A percentile compares a stretch with the other conserved stretches of the same genome.
Conservation (phyloP, 2,113 vertebrate genomes). For the rabbit (Oryctolagus cuniculus) region mOryCun1.1 NC_091439.1:20490501-20491000, state of each 20-base stretch:
- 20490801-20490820: accelerated
- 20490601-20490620: slow-evolving; percentile 83
- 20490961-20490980: background rate
- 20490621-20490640: slow-evolving; percentile 72
- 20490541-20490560: slow-evolving; percentile 89
- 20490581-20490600: slow-evolving; percentile 82
- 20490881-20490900: no score
- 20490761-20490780: slow-evolving; percentile 75
- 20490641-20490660: slow-evolving; percentile 82
- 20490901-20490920: no score
- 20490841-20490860: background rate
- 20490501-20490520: slow-evolving; percentile 89
- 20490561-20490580: slow-evolving; percentile 87
- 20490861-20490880: slow-evolving; percentile 68
- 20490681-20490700: slow-evolving; percentile 74
- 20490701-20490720: slow-evolving; percentile 76
- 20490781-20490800: slow-evolving; percentile 45
- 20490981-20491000: background rate
- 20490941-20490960: slow-evolving; percentile 68
- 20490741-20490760: slow-evolving; percentile 75
- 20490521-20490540: slow-evolving; percentile 87
- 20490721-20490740: slow-evolving; percentile 71
- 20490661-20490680: slow-evolving; percentile 83
- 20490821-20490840: background rate
- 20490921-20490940: slow-evolving; percentile 66